Evolutionary conservation across 2,113 vertebrate genomes (phyloP).

Genomic region (Aegypius monachus): DNA sequence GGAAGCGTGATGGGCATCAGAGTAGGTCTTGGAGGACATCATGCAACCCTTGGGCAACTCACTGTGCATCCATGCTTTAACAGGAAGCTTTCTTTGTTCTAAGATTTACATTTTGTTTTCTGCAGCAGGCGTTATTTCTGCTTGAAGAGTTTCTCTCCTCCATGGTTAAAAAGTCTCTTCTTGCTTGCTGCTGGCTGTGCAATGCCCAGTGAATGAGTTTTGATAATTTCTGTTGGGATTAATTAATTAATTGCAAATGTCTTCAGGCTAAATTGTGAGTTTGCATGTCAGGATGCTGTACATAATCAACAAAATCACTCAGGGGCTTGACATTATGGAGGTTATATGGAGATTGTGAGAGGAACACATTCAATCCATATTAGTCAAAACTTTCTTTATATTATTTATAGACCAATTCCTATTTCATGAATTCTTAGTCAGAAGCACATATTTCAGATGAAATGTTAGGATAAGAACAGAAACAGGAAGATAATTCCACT

Average conservation of each 20-base stretch:
- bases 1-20: background rate
- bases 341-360: slow-evolving; percentile 20
- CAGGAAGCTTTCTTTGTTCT: slow-evolving; percentile 8
- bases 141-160: background rate
- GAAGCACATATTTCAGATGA: background rate
- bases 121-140: slow-evolving; percentile 31
- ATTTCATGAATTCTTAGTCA: background rate
- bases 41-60: slow-evolving; percentile 16
- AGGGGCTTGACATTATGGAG: slow-evolving; percentile 18
- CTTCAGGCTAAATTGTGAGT: slow-evolving; percentile 37
- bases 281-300: slow-evolving; percentile 54
- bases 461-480: background rate
- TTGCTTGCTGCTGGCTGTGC: slow-evolving; percentile 51
- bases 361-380: background rate
- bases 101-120: slow-evolving; percentile 53
- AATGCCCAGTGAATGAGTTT: slow-evolving; percentile 16
- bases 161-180: background rate
- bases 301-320: slow-evolving; percentile 44
- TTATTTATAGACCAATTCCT: background rate
- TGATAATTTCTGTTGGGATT: slow-evolving; percentile 64
- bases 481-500: background rate
- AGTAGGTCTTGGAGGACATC: slow-evolving; percentile 8
- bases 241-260: slow-evolving; percentile 63
- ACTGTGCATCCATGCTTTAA: slow-evolving; percentile 32
- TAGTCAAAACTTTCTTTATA: slow-evolving; percentile 6